Conservation (phyloP, 2,797 vertebrate species). For the Pristis pectinata region DNA sequence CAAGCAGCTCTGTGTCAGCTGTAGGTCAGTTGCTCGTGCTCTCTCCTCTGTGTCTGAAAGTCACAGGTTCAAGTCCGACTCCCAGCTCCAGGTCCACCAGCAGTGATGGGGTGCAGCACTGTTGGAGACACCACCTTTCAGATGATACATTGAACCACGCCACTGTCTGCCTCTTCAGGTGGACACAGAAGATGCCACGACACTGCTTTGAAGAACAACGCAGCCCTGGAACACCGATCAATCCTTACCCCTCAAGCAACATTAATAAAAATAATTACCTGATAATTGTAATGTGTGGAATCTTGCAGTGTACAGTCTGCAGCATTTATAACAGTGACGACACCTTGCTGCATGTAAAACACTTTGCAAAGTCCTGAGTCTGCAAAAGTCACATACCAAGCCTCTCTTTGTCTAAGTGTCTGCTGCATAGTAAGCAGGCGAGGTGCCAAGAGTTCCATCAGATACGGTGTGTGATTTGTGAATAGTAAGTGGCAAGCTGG, state of each 20-base stretch:
- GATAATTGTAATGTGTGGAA: too few species aligned
- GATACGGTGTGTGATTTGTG: neutral
- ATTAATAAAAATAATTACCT: neutral
- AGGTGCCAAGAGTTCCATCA: neutral
- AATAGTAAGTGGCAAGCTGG: neutral
- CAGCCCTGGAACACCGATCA: neutral
- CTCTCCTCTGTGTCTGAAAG: too few species aligned
- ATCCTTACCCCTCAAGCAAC: neutral
- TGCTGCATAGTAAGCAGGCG: neutral
- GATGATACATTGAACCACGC: neutral
- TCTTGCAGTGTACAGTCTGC: too few species aligned
- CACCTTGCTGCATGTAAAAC: neutral
- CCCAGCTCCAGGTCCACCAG: neutral
- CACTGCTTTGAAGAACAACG: too few species aligned
- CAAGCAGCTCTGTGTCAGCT: too few species aligned
- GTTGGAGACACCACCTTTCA: neutral
- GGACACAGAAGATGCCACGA: neutral
- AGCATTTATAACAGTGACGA: neutral
- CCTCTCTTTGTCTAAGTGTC: neutral
- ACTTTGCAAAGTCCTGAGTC: neutral
- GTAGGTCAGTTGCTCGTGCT: too few species aligned
- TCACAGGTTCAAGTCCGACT: neutral
- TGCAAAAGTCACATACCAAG: neutral
- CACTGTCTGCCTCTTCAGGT: neutral
- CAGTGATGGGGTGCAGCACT: neutral